Base-by-base conservation (phyloP, 2,888 invertebrate species). In the Drosophila aldrichi region DNA sequence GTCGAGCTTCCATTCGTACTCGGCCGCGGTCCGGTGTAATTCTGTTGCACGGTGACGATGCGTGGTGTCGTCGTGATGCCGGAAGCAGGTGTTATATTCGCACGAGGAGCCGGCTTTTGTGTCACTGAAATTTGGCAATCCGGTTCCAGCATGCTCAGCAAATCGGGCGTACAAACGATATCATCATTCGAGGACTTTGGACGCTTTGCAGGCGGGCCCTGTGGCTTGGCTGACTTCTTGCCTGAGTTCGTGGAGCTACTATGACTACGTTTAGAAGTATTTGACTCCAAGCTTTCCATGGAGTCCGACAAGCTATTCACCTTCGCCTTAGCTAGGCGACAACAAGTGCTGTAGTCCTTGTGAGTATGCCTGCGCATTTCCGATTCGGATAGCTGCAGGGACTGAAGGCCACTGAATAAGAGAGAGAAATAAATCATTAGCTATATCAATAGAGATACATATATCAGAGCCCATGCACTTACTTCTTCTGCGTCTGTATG, bases 101-200 rank as follows among this genome's bases (percentile, higher is more conserved):
- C 44, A n/a, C 85, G 81, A 8, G 60, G 18, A 0, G 29, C 25
- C 2, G 73, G 34, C 59, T 88, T 92, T n/a, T 74, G 72, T 0
- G 88, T 18, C 5, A 92, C 88, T 2, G 92, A 92, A 14, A 92
- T 82, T 72, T 92, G 92, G 62, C 92, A 92, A 59, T 92, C 92
- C 0, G 92, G 92, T 44, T 92, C 92, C 12, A 92, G 70, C 91
- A 93, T 91, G 66, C 92, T 92, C 3, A 93, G 74, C 29, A 93
- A 77, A 90, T 95, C 95, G 1, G 95, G 95, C 1, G 95, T 95
- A 74, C 95, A 95, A 20, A 95, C 95, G 16, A 95, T 94, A 79
- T 95, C 94, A 70, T 92, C 92, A 51, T 92, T 92, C 0, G 89
- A 87, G 3, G 78, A 71, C 71, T 92, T 92, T 0, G 73, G 38